Evolutionary conservation across 2,888 invertebrate species (phyloP), one percentile per base, ranked within the genome.

Genomic region (Leptogaster cylindrica): DNA sequence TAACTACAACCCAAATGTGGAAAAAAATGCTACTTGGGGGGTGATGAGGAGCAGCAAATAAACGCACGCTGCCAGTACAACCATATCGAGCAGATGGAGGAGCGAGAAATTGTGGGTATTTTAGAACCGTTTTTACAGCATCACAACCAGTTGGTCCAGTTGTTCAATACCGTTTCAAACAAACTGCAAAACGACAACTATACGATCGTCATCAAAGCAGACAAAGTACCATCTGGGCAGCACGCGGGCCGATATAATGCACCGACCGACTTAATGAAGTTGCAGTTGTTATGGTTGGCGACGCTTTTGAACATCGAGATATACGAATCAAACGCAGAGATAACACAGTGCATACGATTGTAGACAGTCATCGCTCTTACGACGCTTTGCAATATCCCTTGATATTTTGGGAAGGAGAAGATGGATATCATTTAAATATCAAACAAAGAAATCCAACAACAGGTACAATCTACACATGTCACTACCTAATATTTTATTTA

Each of bases 181-280:
- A 58, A 41, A 66, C 68, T 68, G 39, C 51, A 63, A 63, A 66
- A 63, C 44, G 70, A 68, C 58, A 70, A 70, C 51, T 67, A 67
- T 27, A 41, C 20, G 44, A 68, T 73, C 71, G 73, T 74, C 14
- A 74, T 75, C 66, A 71, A 66, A 73, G 74, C 74, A 28, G 74
- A 74, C 68, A 75, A 75, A 69, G 71, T 64, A 44, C 74, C 73
- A 64, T 65, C 61, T 23, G 74, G 73, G 5, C 28, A 67, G 25
- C 61, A 61, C 18, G 48, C 68, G 16, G 23, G 68, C 39, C 18
- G 65, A 41, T 69, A 41, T 44, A 69, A 69, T 55, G 68, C 66
- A n/a, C 70, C 68, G 27, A 69, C 64, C 25, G 18, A 31, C 50
- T 52, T 41, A 31, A 68, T 39, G 68, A 70, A 67, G 68, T 70